Base-by-base conservation (phyloP, 2,797 vertebrate genomes). In the Gallinago nigripennis region DNA sequence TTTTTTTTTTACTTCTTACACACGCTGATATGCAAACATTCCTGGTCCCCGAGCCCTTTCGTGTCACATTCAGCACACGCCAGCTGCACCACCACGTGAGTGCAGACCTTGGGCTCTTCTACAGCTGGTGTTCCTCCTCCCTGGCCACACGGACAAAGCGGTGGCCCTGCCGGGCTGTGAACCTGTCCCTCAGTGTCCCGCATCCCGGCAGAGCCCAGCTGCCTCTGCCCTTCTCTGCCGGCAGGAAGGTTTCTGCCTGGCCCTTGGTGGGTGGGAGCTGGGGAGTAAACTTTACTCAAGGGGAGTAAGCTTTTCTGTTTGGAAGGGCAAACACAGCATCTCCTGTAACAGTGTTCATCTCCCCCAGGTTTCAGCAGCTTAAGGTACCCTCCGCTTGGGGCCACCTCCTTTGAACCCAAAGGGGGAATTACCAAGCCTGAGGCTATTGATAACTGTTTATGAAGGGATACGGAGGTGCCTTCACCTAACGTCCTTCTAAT, bases 401-500 rank as follows among this genome's bases (percentile, higher is more conserved):
- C 6, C 69, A 41, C 24, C 33, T 33, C 65, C 66, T 80, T 35
- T 43, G 37, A 31, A 70, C 79, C 58, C 72, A 48, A 82, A n/a
- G 3, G 43, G 35, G 31, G 60, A 95, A 68, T 9, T 73, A 64
- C 71, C 82, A 77, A 89, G 79, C 48, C n/a, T 41, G 30, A 46
- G 65, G 51, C 54, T 81, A 63, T 80, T 86, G 78, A 65, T 57
- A 83, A 68, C 61, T 57, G 72, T 88, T 93, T 91, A 78, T 53
- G 79, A 81, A 88, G 41, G 91, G 57, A 85, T 92, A 75, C 90
- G 82, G 80, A 81, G 76, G 30, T 84, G 82, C 65, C 65, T 91
- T 86, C 61, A 31, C 58, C 71, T 68, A 81, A 68, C 23, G 25
- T 75, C 33, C 57, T 68, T 57, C 43, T 95, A 92, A 90, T 86